Evolutionary conservation across 2,113 vertebrate genomes (phyloP).

Genomic region (pig (Sus scrofa)): T2T-Sscrofa CM000819.6:98737001-98737500

Average conservation of each 20-base stretch:
- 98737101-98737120: not conserved
- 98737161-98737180: not conserved
- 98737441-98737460: not conserved
- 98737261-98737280: not conserved
- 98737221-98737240: not conserved
- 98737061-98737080: not conserved
- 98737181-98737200: not conserved
- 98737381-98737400: not conserved
- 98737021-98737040: not conserved
- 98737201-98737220: not conserved
- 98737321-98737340: not conserved
- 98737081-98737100: not conserved
- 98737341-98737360: not conserved
- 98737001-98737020: not conserved
- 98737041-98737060: not conserved
- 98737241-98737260: not conserved
- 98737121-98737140: not conserved
- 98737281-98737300: not conserved
- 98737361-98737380: not conserved
- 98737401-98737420: not conserved
- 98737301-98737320: not conserved
- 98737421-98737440: not conserved
- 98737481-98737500: not conserved
- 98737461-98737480: not conserved
- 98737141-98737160: not conserved